Base-by-base conservation (phyloP, 1,140 invertebrate species). In the Drosophila asahinai region DNA sequence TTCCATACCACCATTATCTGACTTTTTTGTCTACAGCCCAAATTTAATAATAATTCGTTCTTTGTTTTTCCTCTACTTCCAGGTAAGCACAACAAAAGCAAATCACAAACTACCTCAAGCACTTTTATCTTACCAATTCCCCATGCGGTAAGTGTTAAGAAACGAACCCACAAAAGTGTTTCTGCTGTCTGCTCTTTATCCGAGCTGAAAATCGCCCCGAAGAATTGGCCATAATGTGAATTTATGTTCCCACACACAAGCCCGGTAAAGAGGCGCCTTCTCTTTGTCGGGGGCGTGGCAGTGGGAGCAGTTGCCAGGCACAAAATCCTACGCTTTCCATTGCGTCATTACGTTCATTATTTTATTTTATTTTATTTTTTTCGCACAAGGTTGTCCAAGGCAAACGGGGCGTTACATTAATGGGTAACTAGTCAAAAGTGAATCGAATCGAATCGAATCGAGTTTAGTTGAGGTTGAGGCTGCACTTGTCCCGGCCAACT, bases 341-440 rank as follows among this genome's bases (percentile, higher is more conserved):
- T 89, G 84, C 84, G 78, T 89, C 84, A 89, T 75, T 83, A 66
- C 73, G 57, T 67, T 59, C 38, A 58, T 72, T 47, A 54, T 52
- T 59, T 61, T 72, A n/a, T 51, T 51, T 66, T 51, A 15, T 48
- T 14, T 75, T 25, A 25, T 25, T 25, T 25, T 22, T 83, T 86
- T 65, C 52, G 84, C 84, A 80, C 80, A 91, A 91, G 87, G 87
- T 84, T 91, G 87, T 80, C 86, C 87, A 91, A 91, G 89, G 87
- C 81, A 87, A 91, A 87, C 87, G 72, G 78, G 87, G 89, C 81
- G 74, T 81, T 89, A 89, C 84, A 84, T 84, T 87, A 89, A 87
- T 89, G 82, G 84, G 47, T 83, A 89, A 81, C 84, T 89, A 79
- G 86, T 84, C 60, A 51, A 43, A 55, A 36, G 36, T 27, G 40